Base-by-base conservation (phyloP, 2,797 vertebrate species). In the Aphelocoma californica region DNA sequence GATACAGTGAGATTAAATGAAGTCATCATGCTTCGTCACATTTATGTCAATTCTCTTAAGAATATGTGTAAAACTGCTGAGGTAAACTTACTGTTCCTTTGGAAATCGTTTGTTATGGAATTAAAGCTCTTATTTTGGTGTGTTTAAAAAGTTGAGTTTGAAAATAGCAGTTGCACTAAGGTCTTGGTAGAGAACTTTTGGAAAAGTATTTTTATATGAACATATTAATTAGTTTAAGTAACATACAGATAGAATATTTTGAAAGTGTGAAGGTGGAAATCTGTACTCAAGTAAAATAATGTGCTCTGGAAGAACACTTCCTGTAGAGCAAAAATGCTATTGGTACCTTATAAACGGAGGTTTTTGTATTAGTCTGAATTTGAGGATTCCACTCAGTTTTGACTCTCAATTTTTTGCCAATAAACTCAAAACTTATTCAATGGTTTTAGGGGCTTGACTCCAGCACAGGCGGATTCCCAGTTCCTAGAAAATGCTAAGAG, bases 401-500 rank as follows among this genome's bases (percentile, higher is more conserved):
- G 42, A 81, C 56, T 60, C 31, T 80, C 1, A 1, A 0, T 94
- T 66, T 86, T 75, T 81, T 71, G 34, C 38, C 48, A 67, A 14
- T 96, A 77, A 93, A 86, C 81, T 96, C 47, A 92, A 90, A 45
- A 8, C 34, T 75, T 95, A 70, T 88, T 92, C 85, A 90, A 94
- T 96, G 61, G 65, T 96, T 97, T 69, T 86, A 99, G 99, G 98
- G 99, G 99, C 83, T 98, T 99, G 98, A 99, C 98, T 96, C 99
- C 99, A 95, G 99, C 99, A 79, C 99, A 99, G 89, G 99, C 99
- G 5, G 99, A 99, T 93, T 90, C 98, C 72, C 98, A 99, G 97
- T 99, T 99, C 97, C 97, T 99, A 98, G 99, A 99, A 98, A 99
- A 99, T 73, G 99, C 99, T 70, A 99, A 99, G 98, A 99, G 99